A percentile compares a stretch with the other conserved stretches of the same genome.
phyloP scores from a whole-genome alignment of 1,140 invertebrate genomes.

The Pseudomyrmex flavicornis region DNA sequence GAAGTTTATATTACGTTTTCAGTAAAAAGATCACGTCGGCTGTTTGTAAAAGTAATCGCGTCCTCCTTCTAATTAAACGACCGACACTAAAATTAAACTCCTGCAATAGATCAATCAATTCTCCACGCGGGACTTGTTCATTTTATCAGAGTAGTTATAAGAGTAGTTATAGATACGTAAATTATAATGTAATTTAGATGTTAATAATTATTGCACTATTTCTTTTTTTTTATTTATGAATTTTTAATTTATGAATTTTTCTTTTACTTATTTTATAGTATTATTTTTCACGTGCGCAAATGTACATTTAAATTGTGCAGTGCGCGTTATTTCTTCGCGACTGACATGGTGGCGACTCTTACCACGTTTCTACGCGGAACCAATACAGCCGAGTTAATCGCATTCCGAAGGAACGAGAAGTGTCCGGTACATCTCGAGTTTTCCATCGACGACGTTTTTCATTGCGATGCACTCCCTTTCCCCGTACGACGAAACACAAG shows the following conservation, averaged over 20 bases:
- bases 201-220: too few relatives aligned
- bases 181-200: not conserved
- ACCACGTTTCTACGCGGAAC: constrained; percentile 12
- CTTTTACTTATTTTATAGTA: too few relatives aligned
- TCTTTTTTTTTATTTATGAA: too few relatives aligned
- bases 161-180: not conserved
- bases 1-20: constrained; percentile 25
- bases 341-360: constrained; percentile 27
- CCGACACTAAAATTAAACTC: constrained; percentile 4
- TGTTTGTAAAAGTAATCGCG: not conserved
- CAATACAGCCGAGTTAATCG: constrained; percentile 6
- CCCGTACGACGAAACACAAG: constrained; percentile 74
- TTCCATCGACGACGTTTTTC: constrained; percentile 62
- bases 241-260: too few relatives aligned
- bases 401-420: constrained; percentile 35
- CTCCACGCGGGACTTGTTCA: not conserved
- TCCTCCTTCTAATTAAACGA: not conserved
- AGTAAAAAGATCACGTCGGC: constrained; percentile 19
- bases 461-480: constrained; percentile 80
- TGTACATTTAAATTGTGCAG: not conserved
- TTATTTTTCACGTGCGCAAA: not conserved
- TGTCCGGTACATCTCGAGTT: constrained; percentile 39
- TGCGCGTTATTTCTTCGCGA: not conserved
- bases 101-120: not conserved
- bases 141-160: not conserved